These are phyloP conservation scores for Paragorgia papillata DNA, from an alignment of 92 coral and sea anemone genomes.

Conservation along the genomic window DNA sequence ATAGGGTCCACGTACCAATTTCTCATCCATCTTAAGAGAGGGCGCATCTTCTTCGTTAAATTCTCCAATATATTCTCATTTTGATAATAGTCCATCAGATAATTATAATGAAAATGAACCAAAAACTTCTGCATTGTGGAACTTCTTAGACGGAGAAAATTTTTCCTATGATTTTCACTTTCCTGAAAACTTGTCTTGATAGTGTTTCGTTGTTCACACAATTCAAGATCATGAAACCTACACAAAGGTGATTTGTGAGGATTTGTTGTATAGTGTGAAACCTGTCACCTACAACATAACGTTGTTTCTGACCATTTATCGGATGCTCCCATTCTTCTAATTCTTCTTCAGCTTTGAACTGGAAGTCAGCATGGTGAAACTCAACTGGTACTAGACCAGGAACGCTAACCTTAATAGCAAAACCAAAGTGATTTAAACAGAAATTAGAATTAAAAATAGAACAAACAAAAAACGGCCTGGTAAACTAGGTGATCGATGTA, in stretches of 20 bases:
- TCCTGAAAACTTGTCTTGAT: constrained; percentile 57
- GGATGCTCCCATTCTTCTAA: constrained; percentile 41
- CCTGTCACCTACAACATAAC: constrained; percentile 58
- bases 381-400: constrained; percentile 47
- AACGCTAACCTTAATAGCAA: constrained; percentile 34
- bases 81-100: constrained; percentile 47
- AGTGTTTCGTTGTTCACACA: constrained; percentile 41
- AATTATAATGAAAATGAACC: constrained; percentile 45
- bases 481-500: no score
- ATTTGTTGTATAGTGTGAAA: constrained; percentile 49
- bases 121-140: constrained; percentile 48
- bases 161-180: constrained; percentile 54
- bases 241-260: constrained; percentile 62
- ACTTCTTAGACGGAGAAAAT: constrained; percentile 42
- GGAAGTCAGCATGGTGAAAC: not conserved
- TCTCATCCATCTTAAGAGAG: no score
- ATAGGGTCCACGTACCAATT: no score
- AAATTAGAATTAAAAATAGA: no score
- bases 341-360: constrained; percentile 1
- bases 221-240: constrained; percentile 37
- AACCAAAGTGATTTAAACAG: no score
- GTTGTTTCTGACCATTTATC: constrained; percentile 12
- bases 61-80: no score
- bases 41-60: no score
- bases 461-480: no score